Evolutionary conservation across 2,888 invertebrate genomes (phyloP), one percentile per base, ranked within the genome.

Genomic region (Caenorhabditis imperialis): DNA sequence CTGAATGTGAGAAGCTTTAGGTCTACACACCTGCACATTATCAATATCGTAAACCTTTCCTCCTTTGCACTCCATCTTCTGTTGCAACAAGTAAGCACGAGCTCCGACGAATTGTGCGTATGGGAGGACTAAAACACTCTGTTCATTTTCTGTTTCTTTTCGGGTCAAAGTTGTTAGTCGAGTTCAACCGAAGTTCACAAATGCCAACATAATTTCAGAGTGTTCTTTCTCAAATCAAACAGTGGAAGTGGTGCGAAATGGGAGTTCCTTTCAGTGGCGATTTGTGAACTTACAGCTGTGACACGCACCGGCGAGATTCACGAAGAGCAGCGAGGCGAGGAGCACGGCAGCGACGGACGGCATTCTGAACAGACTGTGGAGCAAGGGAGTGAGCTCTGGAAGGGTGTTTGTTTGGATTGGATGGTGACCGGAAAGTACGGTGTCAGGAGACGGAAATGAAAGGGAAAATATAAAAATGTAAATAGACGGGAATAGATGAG

Each of bases 21-120:
- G n/a, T n/a, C n/a, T n/a, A 40, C 61, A 27, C 40, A 81, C 84
- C 76, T 82, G 82, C 2, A 85, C 83, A 60, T 82, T 81, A 30
- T 81, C 78, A 22, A 85, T 84, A 53, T 85, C 85, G 65, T 78
- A 85, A 4, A 85, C 79, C 74, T 86, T 86, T 47, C 78, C 80
- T n/a, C 86, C 86, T 54, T 81, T 79, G 65, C 86, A 86, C 61
- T 86, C 86, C 63, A 82, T 84, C 53, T 78, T 79, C 55, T 84
- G 85, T 65, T 83, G 80, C 5, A 86, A 70, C 55, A 84, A 53
- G 60, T 82, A 85, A 12, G 85, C 82, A 40, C 81, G 69, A 23
- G 83, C 79, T 58, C 85, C 85, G 30, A 85, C 81, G 35, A 75
- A 80, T 57, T 84, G 83, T 5, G 82, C 77, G 23, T 80, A 77